These are phyloP conservation scores for Ganaspis brasiliensis DNA, from an alignment of 2,888 invertebrate species.

Conservation along the genomic window DNA sequence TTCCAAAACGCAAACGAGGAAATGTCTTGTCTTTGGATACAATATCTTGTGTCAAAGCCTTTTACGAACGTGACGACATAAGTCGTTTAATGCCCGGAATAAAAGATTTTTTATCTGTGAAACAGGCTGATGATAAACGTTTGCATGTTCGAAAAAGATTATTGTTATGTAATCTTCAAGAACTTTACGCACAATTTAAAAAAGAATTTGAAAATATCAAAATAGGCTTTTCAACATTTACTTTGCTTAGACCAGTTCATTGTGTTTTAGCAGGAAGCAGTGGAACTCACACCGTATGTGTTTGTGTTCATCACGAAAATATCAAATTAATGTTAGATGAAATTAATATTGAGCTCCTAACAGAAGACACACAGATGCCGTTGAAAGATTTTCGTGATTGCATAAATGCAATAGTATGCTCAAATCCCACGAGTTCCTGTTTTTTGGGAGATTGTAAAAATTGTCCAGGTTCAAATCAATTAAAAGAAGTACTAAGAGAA, in stretches of 20 bases:
- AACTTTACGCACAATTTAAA: no score
- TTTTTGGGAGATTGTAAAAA: constrained; percentile 1
- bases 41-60: constrained; percentile 27
- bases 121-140: constrained; percentile 46
- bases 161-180: background rate
- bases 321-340: constrained; percentile 48
- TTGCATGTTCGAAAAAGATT: background rate
- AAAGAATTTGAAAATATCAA: no score
- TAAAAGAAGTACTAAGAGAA: background rate
- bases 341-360: constrained; percentile 7
- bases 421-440: background rate
- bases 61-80: constrained; percentile 53
- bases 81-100: constrained; percentile 53
- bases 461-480: constrained; percentile 7
- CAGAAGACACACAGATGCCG: constrained; percentile 19
- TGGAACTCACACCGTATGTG: constrained; percentile 13
- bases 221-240: background rate
- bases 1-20: constrained; percentile 36
- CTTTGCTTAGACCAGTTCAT: background rate
- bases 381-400: background rate
- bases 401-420: background rate
- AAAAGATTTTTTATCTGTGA: constrained; percentile 51
- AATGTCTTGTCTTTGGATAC: constrained; percentile 20
- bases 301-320: constrained; percentile 55
- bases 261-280: constrained; percentile 34